Evolutionary conservation across 2,888 invertebrate species (phyloP), one percentile per base, ranked within the genome.

Genomic region (Elaeidobius kamerunicus): DNA sequence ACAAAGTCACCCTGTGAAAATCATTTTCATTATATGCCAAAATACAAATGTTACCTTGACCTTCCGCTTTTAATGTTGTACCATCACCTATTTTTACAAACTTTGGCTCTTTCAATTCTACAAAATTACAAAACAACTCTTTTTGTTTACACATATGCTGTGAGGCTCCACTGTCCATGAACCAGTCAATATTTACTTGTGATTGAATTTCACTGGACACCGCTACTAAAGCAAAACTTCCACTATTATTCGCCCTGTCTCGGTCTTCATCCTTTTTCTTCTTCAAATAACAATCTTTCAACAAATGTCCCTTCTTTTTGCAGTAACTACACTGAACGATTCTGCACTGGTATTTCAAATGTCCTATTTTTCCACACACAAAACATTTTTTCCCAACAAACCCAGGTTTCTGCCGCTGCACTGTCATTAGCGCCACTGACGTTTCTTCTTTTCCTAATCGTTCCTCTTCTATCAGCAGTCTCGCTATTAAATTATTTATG

Each of bases 301-400:
- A 41, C 7, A 45, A 12, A 23, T 59, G 56, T 20, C 56, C 56
- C 28, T 28, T 50, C 28, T 57, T 57, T 36, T 47, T 48, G 34
- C 56, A 58, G 17, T 54, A 48, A 15, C 18, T 18, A 38, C 54
- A 55, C 16, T 54, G 30, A n/a, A 51, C 3, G 38, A 55, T 55
- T 48, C 44, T 34, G 15, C 50, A 54, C 35, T 48, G 30, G 28
- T 1, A 19, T 17, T 50, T 50, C 15, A 44, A n/a, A 32, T 49
- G 50, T 9, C 57, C 47, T 17, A 35, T 16, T 36, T 50, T 56
- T n/a, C 35, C 45, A 41, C 30, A 30, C 5, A 30, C 30, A 30
- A 7, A 30, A 30, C 30, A 30, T 30, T 30, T 30, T 12, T 30
- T 30, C 3, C 11, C 12, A 12, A 6, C 11, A 11, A 30, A 30